phyloP scores from a whole-genome alignment of 2,888 invertebrate species.

The Lasioglossum morio region DNA sequence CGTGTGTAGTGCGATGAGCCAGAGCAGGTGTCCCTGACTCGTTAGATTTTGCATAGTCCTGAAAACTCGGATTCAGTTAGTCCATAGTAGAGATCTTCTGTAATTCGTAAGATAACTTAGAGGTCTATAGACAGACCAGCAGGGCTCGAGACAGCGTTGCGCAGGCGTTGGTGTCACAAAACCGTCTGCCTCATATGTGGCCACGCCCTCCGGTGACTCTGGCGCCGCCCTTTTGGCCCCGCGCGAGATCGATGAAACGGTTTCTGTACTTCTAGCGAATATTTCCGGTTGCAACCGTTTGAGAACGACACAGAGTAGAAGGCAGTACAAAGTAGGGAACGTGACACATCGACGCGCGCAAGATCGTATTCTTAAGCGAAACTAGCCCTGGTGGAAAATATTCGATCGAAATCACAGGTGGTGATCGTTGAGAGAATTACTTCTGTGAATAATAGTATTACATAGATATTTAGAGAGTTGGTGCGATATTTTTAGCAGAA shows the following conservation, averaged over 20 bases:
- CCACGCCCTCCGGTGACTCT: background rate
- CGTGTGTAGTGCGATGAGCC: background rate
- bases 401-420: background rate
- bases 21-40: background rate
- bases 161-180: background rate
- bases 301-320: constrained; percentile 30
- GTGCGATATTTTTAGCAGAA: background rate
- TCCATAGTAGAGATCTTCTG: background rate
- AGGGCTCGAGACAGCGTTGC: background rate
- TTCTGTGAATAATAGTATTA: constrained; percentile 21
- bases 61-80: background rate
- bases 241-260: background rate
- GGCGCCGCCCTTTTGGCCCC: background rate
- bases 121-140: background rate
- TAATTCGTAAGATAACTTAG: background rate
- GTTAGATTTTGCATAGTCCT: background rate
- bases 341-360: background rate
- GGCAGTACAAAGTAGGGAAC: constrained; percentile 38
- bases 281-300: background rate
- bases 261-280: background rate
- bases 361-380: background rate
- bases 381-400: background rate
- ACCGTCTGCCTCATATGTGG: background rate
- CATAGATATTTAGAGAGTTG: background rate
- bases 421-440: constrained; percentile 15